phyloP scores from a whole-genome alignment of 37 sponge, comb jelly and placozoan species.

The Chondrosia reniformis region DNA sequence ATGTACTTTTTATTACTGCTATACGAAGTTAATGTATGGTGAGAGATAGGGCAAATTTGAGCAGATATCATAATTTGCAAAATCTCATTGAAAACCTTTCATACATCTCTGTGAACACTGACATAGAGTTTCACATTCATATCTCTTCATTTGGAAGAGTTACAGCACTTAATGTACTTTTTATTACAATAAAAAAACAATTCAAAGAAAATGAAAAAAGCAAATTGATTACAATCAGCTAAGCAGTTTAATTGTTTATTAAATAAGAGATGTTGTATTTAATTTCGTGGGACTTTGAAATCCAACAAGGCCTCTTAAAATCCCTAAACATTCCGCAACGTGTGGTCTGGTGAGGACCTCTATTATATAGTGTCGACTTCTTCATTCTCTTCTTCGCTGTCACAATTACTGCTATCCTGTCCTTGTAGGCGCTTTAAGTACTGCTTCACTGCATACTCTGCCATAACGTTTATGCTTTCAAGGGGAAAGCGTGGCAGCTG shows the following conservation, averaged over 20 bases:
- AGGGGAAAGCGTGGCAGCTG: not conserved
- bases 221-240: too few relatives aligned
- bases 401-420: not conserved
- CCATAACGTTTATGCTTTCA: not conserved
- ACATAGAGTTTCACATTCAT: too few relatives aligned
- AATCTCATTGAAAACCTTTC: too few relatives aligned
- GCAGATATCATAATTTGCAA: too few relatives aligned
- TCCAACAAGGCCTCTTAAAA: conserved; percentile 1
- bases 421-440: not conserved
- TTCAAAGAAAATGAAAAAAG: too few relatives aligned
- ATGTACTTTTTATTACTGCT: too few relatives aligned
- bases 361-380: not conserved
- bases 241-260: not conserved
- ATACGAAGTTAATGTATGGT: too few relatives aligned
- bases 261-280: not conserved
- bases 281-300: not conserved
- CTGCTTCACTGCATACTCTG: not conserved
- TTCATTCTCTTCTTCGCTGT: not conserved
- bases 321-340: conserved; percentile 17
- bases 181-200: too few relatives aligned
- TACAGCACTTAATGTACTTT: too few relatives aligned
- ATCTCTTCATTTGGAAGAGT: too few relatives aligned
- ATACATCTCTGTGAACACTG: too few relatives aligned
- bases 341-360: not conserved
- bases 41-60: too few relatives aligned